phyloP scores from a whole-genome alignment of 2,888 invertebrate species.

The Tipula vernalis region DNA sequence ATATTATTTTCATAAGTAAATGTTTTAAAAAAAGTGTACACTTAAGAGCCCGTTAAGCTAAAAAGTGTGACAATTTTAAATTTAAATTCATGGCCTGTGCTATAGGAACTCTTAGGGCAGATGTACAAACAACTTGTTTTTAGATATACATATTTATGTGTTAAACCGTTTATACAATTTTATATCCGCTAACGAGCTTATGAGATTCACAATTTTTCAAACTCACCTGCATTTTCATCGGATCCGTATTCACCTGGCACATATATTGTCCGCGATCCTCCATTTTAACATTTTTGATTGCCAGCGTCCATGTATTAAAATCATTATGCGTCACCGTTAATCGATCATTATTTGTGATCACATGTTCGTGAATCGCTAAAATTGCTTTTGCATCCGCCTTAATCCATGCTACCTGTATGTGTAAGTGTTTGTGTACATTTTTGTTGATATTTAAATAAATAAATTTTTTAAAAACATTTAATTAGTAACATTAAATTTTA shows the following conservation, averaged over 20 bases:
- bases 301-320: constrained; percentile 86
- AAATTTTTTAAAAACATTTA: neutral
- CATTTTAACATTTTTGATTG: constrained; percentile 69
- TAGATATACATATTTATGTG: no score
- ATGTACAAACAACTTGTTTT: no score
- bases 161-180: no score
- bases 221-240: constrained; percentile 85
- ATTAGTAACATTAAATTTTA: neutral
- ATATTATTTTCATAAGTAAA: no score
- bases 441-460: neutral
- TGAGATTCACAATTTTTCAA: neutral
- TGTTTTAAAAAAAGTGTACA: no score
- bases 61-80: no score
- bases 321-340: constrained; percentile 84
- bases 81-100: no score
- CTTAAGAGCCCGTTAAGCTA: no score
- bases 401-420: constrained; percentile 77
- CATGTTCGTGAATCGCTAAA: constrained; percentile 85
- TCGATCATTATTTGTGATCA: constrained; percentile 84
- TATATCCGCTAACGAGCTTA: no score
- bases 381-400: constrained; percentile 89
- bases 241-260: constrained; percentile 92
- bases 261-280: constrained; percentile 85
- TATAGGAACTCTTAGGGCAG: no score
- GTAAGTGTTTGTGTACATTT: neutral